These are phyloP conservation scores for Cydia splendana DNA, from an alignment of 1,140 invertebrate genomes.

Conservation along the genomic window DNA sequence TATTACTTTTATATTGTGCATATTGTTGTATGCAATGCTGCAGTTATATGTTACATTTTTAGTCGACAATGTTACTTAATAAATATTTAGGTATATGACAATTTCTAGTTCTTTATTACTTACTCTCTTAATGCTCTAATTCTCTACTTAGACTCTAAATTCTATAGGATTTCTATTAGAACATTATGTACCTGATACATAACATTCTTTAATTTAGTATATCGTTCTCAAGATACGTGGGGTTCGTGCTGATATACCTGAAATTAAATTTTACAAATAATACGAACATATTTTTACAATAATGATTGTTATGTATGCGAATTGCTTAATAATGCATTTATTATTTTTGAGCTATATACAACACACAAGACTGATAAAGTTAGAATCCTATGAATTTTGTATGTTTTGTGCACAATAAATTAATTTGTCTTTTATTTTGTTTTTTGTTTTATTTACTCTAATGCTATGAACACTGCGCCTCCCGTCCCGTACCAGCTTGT, in stretches of 20 bases:
- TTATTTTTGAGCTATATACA: conserved; percentile 75
- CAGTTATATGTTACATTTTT: background rate
- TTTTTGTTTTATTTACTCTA: conserved; percentile 45
- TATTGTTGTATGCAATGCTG: background rate
- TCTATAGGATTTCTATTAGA: background rate
- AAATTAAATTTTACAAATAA: conserved; percentile 36
- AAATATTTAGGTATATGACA: background rate
- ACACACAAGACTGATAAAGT: conserved; percentile 78
- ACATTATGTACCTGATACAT: conserved; percentile 27
- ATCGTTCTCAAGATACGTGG: conserved; percentile 24
- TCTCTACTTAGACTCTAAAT: background rate
- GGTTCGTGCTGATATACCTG: conserved; percentile 4
- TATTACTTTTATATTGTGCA: background rate
- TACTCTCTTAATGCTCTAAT: background rate
- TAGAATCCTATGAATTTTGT: conserved; percentile 68
- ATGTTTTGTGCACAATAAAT: conserved; percentile 77
- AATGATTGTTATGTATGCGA: conserved; percentile 46
- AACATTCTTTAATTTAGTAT: background rate
- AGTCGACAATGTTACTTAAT: conserved; percentile 13
- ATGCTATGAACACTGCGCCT: conserved; percentile 37
- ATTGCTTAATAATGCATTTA: conserved; percentile 74
- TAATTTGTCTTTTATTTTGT: conserved; percentile 69
- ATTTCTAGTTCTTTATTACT: background rate
- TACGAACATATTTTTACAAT: conserved; percentile 38
- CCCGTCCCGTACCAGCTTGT: conserved; percentile 5